Evolutionary conservation across 2,797 vertebrate genomes (phyloP).

Genomic region (Karalla daura): DNA sequence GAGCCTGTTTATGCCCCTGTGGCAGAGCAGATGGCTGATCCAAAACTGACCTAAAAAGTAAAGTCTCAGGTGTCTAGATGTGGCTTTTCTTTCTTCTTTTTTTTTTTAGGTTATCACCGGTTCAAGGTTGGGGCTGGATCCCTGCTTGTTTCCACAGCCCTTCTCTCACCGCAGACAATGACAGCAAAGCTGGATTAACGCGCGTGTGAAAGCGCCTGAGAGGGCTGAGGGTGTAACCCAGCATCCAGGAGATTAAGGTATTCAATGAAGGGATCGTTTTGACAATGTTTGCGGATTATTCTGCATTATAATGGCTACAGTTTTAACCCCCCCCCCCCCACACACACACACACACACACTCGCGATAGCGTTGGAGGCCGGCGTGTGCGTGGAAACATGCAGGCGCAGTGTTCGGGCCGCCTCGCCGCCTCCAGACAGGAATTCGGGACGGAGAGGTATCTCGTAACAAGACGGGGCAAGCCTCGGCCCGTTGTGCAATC

Average conservation of each 20-base stretch:
- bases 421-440: constrained; percentile 11
- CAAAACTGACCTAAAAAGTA: background rate
- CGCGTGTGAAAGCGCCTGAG: background rate
- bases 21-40: constrained; percentile 7
- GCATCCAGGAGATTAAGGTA: background rate
- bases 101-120: constrained; percentile 11
- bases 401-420: too few species aligned
- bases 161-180: background rate
- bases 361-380: background rate
- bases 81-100: too few species aligned
- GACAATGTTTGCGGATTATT: background rate
- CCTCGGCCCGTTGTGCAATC: constrained; percentile 36
- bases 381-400: constrained; percentile 23
- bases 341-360: background rate
- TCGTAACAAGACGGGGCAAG: constrained; percentile 51
- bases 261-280: background rate
- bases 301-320: background rate
- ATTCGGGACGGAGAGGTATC: constrained; percentile 14
- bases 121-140: background rate
- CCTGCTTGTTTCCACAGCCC: background rate
- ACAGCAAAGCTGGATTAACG: constrained; percentile 16
- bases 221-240: background rate
- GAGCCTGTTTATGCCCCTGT: background rate
- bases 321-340: too few species aligned
- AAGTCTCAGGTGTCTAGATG: constrained; percentile 30